Evolutionary conservation across 2,797 vertebrate species (phyloP), one percentile per base, ranked within the genome.

Genomic region (Spatula versicolor): DNA sequence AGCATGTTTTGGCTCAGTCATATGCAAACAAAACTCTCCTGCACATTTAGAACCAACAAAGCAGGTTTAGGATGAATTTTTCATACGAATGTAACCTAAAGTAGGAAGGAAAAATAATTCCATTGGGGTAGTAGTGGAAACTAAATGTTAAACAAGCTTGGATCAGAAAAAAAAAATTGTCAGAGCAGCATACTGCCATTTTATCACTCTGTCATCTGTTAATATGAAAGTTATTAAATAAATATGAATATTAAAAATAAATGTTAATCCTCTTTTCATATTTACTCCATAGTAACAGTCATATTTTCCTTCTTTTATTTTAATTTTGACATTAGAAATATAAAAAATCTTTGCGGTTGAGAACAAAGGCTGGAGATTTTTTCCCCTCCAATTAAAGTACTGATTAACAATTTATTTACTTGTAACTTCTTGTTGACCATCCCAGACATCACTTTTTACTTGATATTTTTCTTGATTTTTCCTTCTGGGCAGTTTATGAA

Each of bases 151-250:
- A 95, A 63, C 55, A 86, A 72, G 13, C 13, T 5, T 63, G 81
- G 15, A 83, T 86, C 71, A 85, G 54, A 39, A 21, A 26, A 76
- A 93, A 82, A 73, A 59, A 58, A 33, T 23, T 64, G 54, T 79
- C 93, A 88, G 91, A 82, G 54, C 59, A 91, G 81, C 71, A 90
- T 79, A 33, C 85, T 91, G 78, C 59, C 77, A 90, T 95, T 95
- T 96, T 96, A 80, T 88, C 69, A 86, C 28, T 76, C 31, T 94
- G 28, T 85, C 58, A 50, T 75, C 62, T 86, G 60, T 64, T 95
- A 83, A 85, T 77, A 76, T 46, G 78, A 56, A 60, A 66, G 58
- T 56, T 86, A 58, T 45, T 92, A 78, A 82, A 78, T 77, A 86
- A 92, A 77, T 86, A 63, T 26, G 18, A 89, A 39, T 67, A 77